Evolutionary conservation across 2,797 vertebrate species (phyloP), one percentile per base, ranked within the genome.

Genomic region (Sebastes trivittatus): DNA sequence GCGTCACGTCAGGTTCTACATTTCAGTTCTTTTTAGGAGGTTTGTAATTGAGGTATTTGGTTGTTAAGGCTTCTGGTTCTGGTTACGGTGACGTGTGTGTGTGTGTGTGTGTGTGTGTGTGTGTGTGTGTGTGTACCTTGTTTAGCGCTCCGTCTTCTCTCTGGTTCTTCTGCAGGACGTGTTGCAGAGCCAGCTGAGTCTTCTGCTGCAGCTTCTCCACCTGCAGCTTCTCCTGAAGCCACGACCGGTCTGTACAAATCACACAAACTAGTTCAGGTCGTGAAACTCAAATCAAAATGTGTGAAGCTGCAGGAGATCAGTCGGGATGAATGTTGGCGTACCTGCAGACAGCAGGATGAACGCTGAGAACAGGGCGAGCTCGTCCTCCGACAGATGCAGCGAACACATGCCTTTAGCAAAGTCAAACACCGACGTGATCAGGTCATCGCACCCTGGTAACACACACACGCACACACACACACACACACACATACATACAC

Each of bases 181-280:
- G 97, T 60, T 98, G 97, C 88, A 98, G 96, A 64, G 97, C 96
- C 83, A 97, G 94, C 88, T 97, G 96, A 83, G 97, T 97, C 90
- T 97, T 97, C 95, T 97, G 97, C 68, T 98, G 97, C 75, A 98
- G 96, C 89, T 97, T 98, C 90, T 97, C 97, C 80, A 98, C 97
- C 90, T 97, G 97, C 73, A 96, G 94, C 88, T 98, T 98, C 90
- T 98, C 97, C 92, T 98, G 97, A 82, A 98, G 96, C 97, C 97
- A 98, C 0, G 96, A 97, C 59, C 97, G 97, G 94, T 98, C 97
- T 98, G 84, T 32, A 63, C 0, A 32, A 78, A 94, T 42, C 95
- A 94, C 63, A 70, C n/a, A 42, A 42, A 42, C 14, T 42, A 42
- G 38, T 42, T 42, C 38, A 42, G 38, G 38, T 42, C 0, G 5